Conservation (phyloP, 2,113 vertebrate species). For the Nibea albiflora region DNA sequence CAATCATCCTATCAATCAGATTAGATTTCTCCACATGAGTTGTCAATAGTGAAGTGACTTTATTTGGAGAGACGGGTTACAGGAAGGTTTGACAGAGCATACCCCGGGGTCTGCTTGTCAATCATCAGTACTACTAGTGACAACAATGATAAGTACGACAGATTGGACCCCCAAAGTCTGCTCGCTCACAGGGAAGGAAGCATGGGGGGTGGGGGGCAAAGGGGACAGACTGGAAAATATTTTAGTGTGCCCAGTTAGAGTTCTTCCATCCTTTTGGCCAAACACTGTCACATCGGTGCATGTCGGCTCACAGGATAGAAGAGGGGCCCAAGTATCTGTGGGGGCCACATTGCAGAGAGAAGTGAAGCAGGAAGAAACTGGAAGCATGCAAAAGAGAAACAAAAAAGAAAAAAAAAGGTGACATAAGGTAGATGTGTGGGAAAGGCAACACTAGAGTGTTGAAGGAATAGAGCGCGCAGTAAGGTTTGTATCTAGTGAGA, state of each 20-base stretch:
- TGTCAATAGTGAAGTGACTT: slow-evolving; percentile 35
- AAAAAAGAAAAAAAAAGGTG: slow-evolving; percentile 42
- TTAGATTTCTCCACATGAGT: slow-evolving; percentile 21
- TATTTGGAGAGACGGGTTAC: slow-evolving; percentile 34
- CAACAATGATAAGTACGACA: slow-evolving; percentile 58
- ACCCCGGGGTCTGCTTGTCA: slow-evolving; percentile 31
- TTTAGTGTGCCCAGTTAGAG: slow-evolving; percentile 32
- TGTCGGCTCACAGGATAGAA: slow-evolving; percentile 9
- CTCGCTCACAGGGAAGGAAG: slow-evolving; percentile 32
- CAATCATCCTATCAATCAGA: slow-evolving; percentile 25
- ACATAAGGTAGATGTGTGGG: slow-evolving; percentile 43
- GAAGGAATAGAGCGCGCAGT: slow-evolving; percentile 60
- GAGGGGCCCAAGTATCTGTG: slow-evolving; percentile 8
- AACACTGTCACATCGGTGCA: slow-evolving; percentile 14
- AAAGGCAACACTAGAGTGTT: slow-evolving; percentile 34
- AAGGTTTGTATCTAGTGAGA: slow-evolving; percentile 69
- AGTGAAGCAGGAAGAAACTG: slow-evolving; percentile 40
- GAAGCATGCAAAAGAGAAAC: slow-evolving; percentile 35
- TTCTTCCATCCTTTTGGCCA: slow-evolving; percentile 24
- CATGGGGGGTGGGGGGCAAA: slow-evolving; percentile 19
- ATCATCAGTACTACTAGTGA: slow-evolving; percentile 39
- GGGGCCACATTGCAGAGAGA: slow-evolving; percentile 14
- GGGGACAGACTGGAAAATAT: slow-evolving; percentile 43
- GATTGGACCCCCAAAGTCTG: slow-evolving; percentile 60
- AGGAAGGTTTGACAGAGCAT: slow-evolving; percentile 30